phyloP scores from a whole-genome alignment of 2,888 invertebrate genomes.

The Tetropium fuscum region DNA sequence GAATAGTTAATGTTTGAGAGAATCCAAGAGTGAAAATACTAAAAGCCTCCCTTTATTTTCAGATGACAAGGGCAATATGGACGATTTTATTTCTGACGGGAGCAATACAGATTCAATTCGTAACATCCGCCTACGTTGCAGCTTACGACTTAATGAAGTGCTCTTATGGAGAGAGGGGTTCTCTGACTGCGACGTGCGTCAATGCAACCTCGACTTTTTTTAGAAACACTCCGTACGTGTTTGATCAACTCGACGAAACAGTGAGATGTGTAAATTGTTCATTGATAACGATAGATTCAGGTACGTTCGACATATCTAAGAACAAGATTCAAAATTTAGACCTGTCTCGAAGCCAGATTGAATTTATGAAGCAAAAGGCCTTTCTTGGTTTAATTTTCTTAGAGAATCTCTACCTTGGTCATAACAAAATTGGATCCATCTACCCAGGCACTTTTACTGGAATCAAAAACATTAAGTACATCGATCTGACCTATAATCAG shows the following conservation, averaged over 20 bases:
- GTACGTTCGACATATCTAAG: constrained; percentile 62
- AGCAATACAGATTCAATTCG: constrained; percentile 9
- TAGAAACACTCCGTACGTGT: constrained; percentile 60
- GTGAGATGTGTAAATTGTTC: constrained; percentile 59
- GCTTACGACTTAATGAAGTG: constrained; percentile 55
- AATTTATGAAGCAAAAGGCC: constrained; percentile 52
- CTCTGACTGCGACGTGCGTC: constrained; percentile 61
- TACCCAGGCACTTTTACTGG: constrained; percentile 59
- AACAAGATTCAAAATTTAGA: constrained; percentile 60
- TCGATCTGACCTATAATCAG: constrained; percentile 58
- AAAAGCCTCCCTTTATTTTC: constrained; percentile 38
- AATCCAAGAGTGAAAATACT: constrained; percentile 18
- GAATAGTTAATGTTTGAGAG: background rate
- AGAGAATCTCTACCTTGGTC: constrained; percentile 52
- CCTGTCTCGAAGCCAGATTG: constrained; percentile 54
- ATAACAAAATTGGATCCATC: constrained; percentile 58
- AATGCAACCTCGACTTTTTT: constrained; percentile 61
- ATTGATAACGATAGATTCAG: constrained; percentile 54
- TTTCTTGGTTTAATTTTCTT: constrained; percentile 63
- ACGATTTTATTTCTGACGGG: constrained; percentile 22
- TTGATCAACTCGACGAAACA: constrained; percentile 63
- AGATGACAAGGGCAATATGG: constrained; percentile 36
- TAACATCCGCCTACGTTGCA: constrained; percentile 20
- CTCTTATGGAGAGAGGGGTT: constrained; percentile 63
- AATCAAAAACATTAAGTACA: constrained; percentile 58